Base-by-base conservation (phyloP, 2,888 invertebrate species). In the Smittia sp. region DNA sequence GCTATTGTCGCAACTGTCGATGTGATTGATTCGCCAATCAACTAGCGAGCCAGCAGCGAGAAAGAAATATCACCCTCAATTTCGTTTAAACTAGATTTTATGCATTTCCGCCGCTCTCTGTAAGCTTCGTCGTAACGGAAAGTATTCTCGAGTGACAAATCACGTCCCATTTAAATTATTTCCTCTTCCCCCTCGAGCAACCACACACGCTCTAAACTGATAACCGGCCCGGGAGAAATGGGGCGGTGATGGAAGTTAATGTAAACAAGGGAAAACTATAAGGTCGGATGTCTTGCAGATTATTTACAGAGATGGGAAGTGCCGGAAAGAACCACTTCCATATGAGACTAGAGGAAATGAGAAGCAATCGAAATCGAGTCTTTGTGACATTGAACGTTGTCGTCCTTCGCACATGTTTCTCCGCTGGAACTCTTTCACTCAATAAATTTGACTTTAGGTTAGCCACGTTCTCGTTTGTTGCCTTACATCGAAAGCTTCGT, bases 151-250 rank as follows among this genome's bases (percentile, higher is more conserved):
- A 22, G 58, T 58, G 58, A 58, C 58, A 58, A 58, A 58, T 58
- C 22, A 58, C 58, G 22, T 20, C 58, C 20, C n/a, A 58, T 58
- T 58, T 58, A 58, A 58, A 58, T 58, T 58, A 58, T 58, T 58
- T 58, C 22, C 58, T n/a, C 4, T 58, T 4, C 22, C 22, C 22
- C 46, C n/a, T 15, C 15, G 11, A 46, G 6, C 46, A 32, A 11
- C 46, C 46, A 11, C 46, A 32, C 32, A 32, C 32, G 32, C 3
- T 13, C 9, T 46, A 46, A 46, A 46, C 46, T 46, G 46, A 46
- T 46, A n/a, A n/a, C 15, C 11, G 15, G n/a, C 15, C 15, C n/a
- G 2, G 46, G 46, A 15, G 15, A 11, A n/a, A 46, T 2, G 2
- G 46, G 46, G 15, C 13, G 46, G 15, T n/a, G 15, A 6, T 3